Conservation (phyloP, 2,888 invertebrate species). For the Acanthosepion pharaonis region DNA sequence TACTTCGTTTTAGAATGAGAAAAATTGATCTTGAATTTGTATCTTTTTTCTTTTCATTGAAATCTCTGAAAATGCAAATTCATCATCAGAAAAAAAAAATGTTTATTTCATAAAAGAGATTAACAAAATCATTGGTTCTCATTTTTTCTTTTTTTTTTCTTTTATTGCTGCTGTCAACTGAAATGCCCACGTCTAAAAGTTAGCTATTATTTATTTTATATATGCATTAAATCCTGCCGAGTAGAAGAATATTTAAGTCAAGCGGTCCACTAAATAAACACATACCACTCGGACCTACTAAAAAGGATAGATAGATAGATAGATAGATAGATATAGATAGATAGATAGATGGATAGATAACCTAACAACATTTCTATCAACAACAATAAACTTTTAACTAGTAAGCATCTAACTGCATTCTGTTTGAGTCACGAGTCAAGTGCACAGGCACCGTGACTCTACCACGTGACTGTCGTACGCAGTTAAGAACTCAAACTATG, state of each 20-base stretch:
- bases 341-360: not conserved
- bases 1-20: too few species aligned
- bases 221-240: not conserved
- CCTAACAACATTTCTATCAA: not conserved
- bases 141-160: too few species aligned
- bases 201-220: not conserved
- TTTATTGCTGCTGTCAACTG: not conserved
- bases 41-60: not conserved
- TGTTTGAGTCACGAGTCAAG: not conserved
- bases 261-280: too few species aligned
- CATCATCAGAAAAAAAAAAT: not conserved
- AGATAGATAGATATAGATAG: constrained; percentile 18
- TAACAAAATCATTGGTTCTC: not conserved
- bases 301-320: not conserved
- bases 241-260: not conserved
- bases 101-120: not conserved
- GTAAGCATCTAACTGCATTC: not conserved
- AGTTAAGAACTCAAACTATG: not conserved
- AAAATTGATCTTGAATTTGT: too few species aligned
- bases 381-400: too few species aligned
- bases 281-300: too few species aligned
- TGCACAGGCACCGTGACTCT: not conserved
- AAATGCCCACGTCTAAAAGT: not conserved
- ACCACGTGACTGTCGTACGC: not conserved
- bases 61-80: not conserved